Conservation (phyloP, 1,140 invertebrate species). For the Drosophila oshimai region DNA sequence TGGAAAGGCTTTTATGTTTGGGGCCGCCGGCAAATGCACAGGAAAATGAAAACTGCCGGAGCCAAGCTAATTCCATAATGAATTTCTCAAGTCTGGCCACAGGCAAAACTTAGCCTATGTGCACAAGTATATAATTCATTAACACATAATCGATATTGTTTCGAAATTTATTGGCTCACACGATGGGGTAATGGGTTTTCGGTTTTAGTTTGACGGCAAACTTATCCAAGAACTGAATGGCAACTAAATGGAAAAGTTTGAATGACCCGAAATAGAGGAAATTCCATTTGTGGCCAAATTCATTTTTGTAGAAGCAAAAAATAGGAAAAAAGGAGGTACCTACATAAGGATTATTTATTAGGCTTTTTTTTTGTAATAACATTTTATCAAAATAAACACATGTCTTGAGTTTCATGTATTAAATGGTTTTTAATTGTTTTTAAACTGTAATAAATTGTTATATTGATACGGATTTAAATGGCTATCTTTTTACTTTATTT, state of each 20-base stretch:
- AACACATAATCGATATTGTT: slow-evolving; percentile 42
- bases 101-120: slow-evolving; percentile 11
- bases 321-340: not conserved
- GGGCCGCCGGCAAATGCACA: slow-evolving; percentile 14
- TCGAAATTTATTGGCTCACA: slow-evolving; percentile 31
- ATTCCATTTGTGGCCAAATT: slow-evolving; percentile 1
- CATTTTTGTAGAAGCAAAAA: not conserved
- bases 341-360: too few species aligned
- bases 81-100: slow-evolving; percentile 35
- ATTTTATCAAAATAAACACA: too few species aligned
- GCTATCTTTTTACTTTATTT: too few species aligned
- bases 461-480: too few species aligned
- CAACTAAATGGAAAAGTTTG: slow-evolving; percentile 26
- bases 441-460: too few species aligned
- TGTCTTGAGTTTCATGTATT: too few species aligned
- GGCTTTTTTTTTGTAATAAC: too few species aligned
- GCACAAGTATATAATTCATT: slow-evolving; percentile 24
- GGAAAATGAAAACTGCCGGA: slow-evolving; percentile 38
- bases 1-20: slow-evolving; percentile 40
- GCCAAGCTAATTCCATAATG: slow-evolving; percentile 46
- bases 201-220: slow-evolving; percentile 14
- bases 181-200: not conserved
- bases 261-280: not conserved
- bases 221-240: slow-evolving; percentile 1
- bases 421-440: too few species aligned